These are phyloP conservation scores for Margaritifera margaritifera DNA, from an alignment of 2,888 invertebrate species.

Conservation along the genomic window DNA sequence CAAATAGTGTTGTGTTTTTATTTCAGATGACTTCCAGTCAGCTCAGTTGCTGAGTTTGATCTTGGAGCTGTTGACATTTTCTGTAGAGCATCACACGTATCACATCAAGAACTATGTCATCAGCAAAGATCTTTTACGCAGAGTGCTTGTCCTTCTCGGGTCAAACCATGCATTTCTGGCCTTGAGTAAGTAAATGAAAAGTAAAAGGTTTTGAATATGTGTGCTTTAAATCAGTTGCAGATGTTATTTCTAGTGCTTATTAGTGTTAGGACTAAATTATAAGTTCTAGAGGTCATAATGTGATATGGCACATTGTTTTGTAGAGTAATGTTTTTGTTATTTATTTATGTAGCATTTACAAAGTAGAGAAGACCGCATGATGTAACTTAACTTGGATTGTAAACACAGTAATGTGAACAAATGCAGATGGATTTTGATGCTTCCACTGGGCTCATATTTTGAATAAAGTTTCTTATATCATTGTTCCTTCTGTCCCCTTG, in stretches of 20 bases:
- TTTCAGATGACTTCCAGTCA: conserved; percentile 92
- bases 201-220: background rate
- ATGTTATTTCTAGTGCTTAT: background rate
- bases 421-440: too few relatives aligned
- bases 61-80: conserved; percentile 95
- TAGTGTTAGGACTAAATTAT: too few relatives aligned
- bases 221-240: background rate
- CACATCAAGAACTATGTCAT: conserved; percentile 98
- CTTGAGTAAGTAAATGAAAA: conserved; percentile 79
- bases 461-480: too few relatives aligned
- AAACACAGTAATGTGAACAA: too few relatives aligned
- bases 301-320: background rate
- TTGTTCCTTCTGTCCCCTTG: too few relatives aligned
- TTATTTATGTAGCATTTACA: conserved; percentile 2
- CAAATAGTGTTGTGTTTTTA: background rate
- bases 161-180: conserved; percentile 98
- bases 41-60: conserved; percentile 96
- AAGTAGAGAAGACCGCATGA: too few relatives aligned
- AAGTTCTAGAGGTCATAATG: background rate
- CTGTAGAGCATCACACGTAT: conserved; percentile 99
- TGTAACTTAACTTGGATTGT: too few relatives aligned
- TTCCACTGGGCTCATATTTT: too few relatives aligned
- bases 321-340: background rate
- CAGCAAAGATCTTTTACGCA: conserved; percentile 94
- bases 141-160: conserved; percentile 96